Evolutionary conservation across 2,888 invertebrate genomes (phyloP).

Genomic region (Lissocephala sabroskyi): DNA sequence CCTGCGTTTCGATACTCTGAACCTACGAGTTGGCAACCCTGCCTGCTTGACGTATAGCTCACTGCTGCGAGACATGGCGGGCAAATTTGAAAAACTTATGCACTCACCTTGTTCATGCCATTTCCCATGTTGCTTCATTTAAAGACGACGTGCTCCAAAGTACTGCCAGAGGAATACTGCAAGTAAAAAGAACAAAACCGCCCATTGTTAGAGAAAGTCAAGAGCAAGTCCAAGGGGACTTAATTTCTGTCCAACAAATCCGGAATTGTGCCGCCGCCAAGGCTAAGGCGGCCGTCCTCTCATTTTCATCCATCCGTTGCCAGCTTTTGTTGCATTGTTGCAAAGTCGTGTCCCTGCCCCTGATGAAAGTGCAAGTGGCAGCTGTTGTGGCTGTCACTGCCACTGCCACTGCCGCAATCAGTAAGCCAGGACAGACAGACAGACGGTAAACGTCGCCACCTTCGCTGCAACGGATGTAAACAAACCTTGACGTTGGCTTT

Average conservation of each 20-base stretch:
- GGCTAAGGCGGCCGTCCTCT: constrained; percentile 15
- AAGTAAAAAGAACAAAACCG: constrained; percentile 16
- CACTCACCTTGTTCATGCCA: constrained; percentile 92
- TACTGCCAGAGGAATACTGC: constrained; percentile 25
- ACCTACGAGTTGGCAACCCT: too few species aligned
- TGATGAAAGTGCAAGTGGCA: constrained; percentile 42
- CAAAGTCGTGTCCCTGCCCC: constrained; percentile 7
- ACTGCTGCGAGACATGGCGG: too few species aligned
- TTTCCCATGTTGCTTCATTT: constrained; percentile 81
- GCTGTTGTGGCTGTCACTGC: constrained; percentile 30
- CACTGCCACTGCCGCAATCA: constrained; percentile 25
- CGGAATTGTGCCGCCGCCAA: constrained; percentile 10
- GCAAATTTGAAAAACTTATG: too few species aligned
- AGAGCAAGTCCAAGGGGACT: constrained; percentile 33
- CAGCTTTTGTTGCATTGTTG: constrained; percentile 14
- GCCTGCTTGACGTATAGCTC: too few species aligned
- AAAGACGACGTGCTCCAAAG: constrained; percentile 44
- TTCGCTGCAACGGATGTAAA: constrained; percentile 51
- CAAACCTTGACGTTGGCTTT: constrained; percentile 49
- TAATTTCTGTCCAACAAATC: constrained; percentile 1
- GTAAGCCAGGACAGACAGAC: neutral
- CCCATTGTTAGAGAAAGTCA: constrained; percentile 36
- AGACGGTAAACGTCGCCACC: constrained; percentile 11
- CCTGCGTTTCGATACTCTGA: too few species aligned
- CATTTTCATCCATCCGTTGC: neutral